A percentile compares a stretch with the other conserved stretches of the same genome.
Conservation (phyloP, 1,140 invertebrate species). For the Panagrolaimus sp. region DNA sequence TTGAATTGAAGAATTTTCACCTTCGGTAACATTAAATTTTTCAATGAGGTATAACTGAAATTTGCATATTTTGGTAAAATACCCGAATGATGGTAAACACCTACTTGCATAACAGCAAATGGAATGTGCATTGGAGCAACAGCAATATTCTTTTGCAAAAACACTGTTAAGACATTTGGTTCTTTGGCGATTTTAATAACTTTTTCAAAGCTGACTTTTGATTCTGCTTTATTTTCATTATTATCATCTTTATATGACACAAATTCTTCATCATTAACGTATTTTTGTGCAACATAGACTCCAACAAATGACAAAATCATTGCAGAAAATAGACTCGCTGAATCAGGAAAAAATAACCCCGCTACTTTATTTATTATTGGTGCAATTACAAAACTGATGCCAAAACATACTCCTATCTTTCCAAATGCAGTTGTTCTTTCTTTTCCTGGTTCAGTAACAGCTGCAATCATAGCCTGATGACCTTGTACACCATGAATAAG, state of each 20-base stretch:
- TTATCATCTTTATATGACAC: not conserved
- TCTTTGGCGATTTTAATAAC: not conserved
- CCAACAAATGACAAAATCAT: constrained; percentile 1
- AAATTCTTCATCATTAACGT: not conserved
- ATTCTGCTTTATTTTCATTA: not conserved
- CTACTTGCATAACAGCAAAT: constrained; percentile 7
- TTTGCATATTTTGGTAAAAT: too few species aligned
- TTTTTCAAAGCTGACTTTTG: not conserved
- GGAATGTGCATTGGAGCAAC: constrained; percentile 1
- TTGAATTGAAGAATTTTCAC: not conserved
- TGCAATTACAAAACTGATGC: constrained; percentile 5
- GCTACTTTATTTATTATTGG: not conserved
- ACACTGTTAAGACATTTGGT: constrained; percentile 1
- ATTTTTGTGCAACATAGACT: not conserved
- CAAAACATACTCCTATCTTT: not conserved
- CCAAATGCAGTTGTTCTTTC: not conserved
- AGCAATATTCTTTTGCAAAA: constrained; percentile 12
- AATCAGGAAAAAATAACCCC: not conserved
- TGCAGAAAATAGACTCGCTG: not conserved
- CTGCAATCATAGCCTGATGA: constrained; percentile 1
- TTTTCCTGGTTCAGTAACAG: not conserved
- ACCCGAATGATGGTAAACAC: too few species aligned
- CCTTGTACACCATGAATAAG: not conserved
- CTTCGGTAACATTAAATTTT: constrained; percentile 1
- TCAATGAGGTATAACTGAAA: not conserved